Conservation (phyloP, 2,888 invertebrate genomes). For the Eustalomyia histrio region DNA sequence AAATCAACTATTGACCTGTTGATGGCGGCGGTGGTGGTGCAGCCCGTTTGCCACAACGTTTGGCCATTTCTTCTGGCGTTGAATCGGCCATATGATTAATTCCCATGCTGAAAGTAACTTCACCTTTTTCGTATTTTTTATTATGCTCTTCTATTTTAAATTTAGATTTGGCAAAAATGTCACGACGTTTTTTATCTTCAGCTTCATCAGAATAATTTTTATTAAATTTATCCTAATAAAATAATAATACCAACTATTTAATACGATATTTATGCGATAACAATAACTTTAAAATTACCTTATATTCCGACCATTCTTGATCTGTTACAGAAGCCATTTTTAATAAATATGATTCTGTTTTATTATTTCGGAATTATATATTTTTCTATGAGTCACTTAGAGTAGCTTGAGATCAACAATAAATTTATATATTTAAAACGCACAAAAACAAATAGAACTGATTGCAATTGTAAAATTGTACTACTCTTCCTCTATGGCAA, state of each 20-base stretch:
- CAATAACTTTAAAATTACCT: slow-evolving; percentile 68
- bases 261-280: neutral
- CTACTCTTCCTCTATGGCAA: no score
- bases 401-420: slow-evolving; percentile 6
- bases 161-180: slow-evolving; percentile 72
- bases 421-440: neutral
- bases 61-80: slow-evolving; percentile 71
- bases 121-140: slow-evolving; percentile 73
- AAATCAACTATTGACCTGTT: slow-evolving; percentile 10
- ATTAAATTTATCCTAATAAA: slow-evolving; percentile 70
- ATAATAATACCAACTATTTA: neutral
- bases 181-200: slow-evolving; percentile 70
- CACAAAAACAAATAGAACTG: neutral
- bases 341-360: neutral
- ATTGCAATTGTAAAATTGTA: no score
- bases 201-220: slow-evolving; percentile 74
- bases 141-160: slow-evolving; percentile 75
- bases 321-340: slow-evolving; percentile 72
- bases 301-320: slow-evolving; percentile 75
- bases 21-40: slow-evolving; percentile 30
- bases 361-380: neutral
- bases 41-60: slow-evolving; percentile 67
- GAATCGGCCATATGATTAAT: slow-evolving; percentile 76
- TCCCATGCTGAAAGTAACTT: slow-evolving; percentile 74
- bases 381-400: slow-evolving; percentile 28